Evolutionary conservation across 2,888 invertebrate species (phyloP).

Genomic region (Cerastis leucographa): DNA sequence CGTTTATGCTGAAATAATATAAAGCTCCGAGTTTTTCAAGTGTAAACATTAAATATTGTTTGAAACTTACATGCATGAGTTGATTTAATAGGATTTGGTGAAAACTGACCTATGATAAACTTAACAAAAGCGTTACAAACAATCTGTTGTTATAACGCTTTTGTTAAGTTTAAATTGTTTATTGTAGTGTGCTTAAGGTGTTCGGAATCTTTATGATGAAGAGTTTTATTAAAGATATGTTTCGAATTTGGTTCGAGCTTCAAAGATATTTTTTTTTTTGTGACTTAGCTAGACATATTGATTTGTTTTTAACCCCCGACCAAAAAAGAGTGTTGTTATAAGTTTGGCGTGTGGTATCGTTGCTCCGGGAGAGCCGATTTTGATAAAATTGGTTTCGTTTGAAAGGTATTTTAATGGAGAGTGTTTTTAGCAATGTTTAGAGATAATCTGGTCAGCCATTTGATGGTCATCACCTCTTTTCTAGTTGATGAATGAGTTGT

Average conservation of each 20-base stretch:
- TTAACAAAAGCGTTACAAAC: neutral
- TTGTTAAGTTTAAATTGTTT: slow-evolving; percentile 24
- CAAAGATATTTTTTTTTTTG: neutral
- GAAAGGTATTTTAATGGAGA: no score
- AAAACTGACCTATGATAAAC: slow-evolving; percentile 13
- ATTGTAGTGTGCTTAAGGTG: neutral
- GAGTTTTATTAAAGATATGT: neutral
- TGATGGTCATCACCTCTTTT: no score
- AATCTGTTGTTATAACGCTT: slow-evolving; percentile 3
- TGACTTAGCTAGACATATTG: neutral
- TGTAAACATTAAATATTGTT: slow-evolving; percentile 65
- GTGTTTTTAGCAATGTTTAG: no score
- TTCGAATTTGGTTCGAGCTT: neutral
- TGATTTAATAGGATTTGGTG: slow-evolving; percentile 45
- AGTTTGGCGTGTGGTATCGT: no score
- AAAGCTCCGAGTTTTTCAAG: slow-evolving; percentile 55
- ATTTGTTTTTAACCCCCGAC: no score
- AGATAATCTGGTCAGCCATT: no score
- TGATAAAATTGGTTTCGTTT: no score
- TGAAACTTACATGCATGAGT: slow-evolving; percentile 44
- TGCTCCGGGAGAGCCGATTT: no score
- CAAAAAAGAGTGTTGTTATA: no score
- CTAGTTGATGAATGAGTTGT: no score
- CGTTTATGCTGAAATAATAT: slow-evolving; percentile 40
- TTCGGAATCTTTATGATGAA: neutral